These are phyloP conservation scores for Dendrocincla tyrannina DNA, from an alignment of 2,797 vertebrate genomes.

Conservation along the genomic window DNA sequence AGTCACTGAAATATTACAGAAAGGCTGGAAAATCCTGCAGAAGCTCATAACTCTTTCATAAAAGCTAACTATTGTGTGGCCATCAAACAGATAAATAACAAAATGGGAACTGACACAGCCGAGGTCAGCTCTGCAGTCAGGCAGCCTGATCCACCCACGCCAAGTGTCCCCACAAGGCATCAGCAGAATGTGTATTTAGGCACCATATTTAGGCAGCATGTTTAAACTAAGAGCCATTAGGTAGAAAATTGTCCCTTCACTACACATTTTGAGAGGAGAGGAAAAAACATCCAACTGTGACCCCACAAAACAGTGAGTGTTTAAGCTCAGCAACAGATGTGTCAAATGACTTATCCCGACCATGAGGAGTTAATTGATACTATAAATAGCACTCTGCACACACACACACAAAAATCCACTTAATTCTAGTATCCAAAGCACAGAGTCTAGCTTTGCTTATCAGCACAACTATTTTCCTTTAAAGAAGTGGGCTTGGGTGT, in stretches of 20 bases:
- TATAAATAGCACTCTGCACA: conserved; percentile 58
- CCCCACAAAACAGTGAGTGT: background rate
- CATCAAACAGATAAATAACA: background rate
- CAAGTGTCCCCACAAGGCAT: rapidly evolving
- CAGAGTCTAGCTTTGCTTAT: conserved; percentile 1
- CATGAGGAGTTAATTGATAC: conserved; percentile 61
- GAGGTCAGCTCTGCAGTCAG: background rate
- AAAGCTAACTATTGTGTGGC: background rate
- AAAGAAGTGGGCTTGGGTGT: background rate
- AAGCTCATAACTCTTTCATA: background rate
- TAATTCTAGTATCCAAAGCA: background rate
- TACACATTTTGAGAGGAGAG: background rate
- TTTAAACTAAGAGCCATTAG: background rate
- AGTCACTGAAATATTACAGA: background rate
- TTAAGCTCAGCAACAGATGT: conserved; percentile 57
- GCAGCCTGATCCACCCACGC: background rate
- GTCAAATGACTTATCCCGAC: conserved; percentile 39
- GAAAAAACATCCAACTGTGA: background rate
- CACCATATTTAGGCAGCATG: background rate
- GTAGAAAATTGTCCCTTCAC: background rate
- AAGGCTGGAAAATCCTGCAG: background rate
- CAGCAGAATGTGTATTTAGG: rapidly evolving
- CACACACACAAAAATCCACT: background rate
- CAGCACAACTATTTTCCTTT: conserved; percentile 27
- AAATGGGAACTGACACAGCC: background rate